A percentile compares a stretch with the other conserved stretches of the same genome.
Conservation (phyloP, 2,113 vertebrate species). For the Helogale parvula region DNA sequence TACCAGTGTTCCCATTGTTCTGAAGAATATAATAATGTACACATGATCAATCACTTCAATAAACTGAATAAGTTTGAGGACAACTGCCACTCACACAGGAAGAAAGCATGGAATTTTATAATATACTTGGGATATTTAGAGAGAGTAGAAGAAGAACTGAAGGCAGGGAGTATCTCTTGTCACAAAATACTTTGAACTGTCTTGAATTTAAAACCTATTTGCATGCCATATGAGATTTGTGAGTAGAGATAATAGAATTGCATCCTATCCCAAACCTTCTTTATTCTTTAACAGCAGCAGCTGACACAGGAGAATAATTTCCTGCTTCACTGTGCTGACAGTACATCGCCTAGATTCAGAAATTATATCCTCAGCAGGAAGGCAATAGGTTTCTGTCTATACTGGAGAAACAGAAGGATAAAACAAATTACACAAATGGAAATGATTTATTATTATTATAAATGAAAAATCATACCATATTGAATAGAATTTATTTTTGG, state of each 20-base stretch:
- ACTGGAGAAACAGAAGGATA: slow-evolving; percentile 9
- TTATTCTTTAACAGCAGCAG: slow-evolving; percentile 48
- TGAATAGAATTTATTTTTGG: slow-evolving; percentile 49
- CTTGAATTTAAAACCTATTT: slow-evolving; percentile 55
- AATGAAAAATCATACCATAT: not conserved
- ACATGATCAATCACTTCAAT: not conserved
- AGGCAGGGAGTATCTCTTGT: not conserved
- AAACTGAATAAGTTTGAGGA: not conserved
- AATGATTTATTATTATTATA: slow-evolving; percentile 18
- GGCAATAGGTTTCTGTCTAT: slow-evolving; percentile 48
- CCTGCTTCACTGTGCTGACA: slow-evolving; percentile 70
- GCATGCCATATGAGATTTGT: slow-evolving; percentile 32
- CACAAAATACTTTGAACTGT: slow-evolving; percentile 42
- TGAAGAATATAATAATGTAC: not conserved
- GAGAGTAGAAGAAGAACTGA: not conserved
- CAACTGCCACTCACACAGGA: not conserved
- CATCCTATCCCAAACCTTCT: slow-evolving; percentile 29
- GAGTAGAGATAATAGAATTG: slow-evolving; percentile 48
- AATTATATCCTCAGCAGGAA: slow-evolving; percentile 68
- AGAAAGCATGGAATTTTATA: not conserved
- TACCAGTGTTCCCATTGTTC: not conserved
- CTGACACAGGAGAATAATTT: slow-evolving; percentile 69
- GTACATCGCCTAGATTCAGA: slow-evolving; percentile 58
- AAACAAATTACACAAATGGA: slow-evolving; percentile 44
- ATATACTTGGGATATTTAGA: not conserved